Base-by-base conservation (phyloP, 1,140 invertebrate species). In the Acyrthosiphon pisum region DNA sequence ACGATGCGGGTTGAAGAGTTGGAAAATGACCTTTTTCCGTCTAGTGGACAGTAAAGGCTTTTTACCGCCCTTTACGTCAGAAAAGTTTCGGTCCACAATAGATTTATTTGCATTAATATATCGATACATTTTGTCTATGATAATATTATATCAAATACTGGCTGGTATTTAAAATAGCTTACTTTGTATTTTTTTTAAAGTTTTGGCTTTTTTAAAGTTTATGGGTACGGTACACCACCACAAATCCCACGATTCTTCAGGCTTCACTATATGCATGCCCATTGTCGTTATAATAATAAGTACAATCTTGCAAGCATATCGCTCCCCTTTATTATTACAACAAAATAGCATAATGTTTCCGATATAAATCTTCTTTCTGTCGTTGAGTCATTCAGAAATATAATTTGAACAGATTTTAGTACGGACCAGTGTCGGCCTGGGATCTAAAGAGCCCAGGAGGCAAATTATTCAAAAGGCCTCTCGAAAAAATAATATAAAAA, bases 181-280 rank as follows among this genome's bases (percentile, higher is more conserved):
- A 96, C 96, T 95, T 96, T 96, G 95, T 97, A 99, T 93, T 98
- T 96, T 95, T n/a, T 98, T 98, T 97, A 99, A 98, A 93, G 98
- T 97, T 95, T 98, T 98, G 8, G 97, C 97, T 90, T 97, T 95
- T 94, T 98, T 98, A 1, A 98, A 96, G 35, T 97, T 97, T 20
- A 98, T 96, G 93, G 97, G 97, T 93, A 97, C 96, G 95, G 99
- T 98, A 0, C 97, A 98, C 98, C 98, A 99, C 94, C 97, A 98
- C 41, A 99, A 96, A 95, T 98, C 98, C 98, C 98, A 99, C 92
- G 97, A 96, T 50, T 98, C 97, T 60, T 97, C 96, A 94, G 98
- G 97, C 9, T 96, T 96, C 0, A 98, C 97, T 95, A 98, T 97
- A 93, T 96, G 97, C 96, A 98, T 98, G 6, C 97, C 97, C 94